Percentiles rank a stretch among this genome's conserved stretches.
phyloP scores from a whole-genome alignment of 2,797 vertebrate genomes.

The Leptoclinus maculatus region DNA sequence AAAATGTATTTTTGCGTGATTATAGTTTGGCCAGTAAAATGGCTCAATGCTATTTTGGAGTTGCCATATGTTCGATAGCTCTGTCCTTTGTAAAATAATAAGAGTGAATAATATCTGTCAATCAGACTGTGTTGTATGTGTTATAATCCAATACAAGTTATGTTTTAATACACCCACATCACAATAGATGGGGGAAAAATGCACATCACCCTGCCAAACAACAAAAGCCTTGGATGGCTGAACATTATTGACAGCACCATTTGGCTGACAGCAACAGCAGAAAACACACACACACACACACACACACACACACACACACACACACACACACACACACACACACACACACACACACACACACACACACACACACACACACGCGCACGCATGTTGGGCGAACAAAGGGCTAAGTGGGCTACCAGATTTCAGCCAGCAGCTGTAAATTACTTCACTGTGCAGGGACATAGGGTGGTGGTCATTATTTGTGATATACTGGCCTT shows the following conservation, averaged over 20 bases:
- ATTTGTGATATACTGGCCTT: conserved; percentile 13
- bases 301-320: background rate
- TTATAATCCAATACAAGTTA: conserved; percentile 42
- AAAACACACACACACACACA: conserved; percentile 2
- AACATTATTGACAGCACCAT: conserved; percentile 73
- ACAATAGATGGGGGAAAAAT: conserved; percentile 32
- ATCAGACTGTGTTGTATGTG: conserved; percentile 22
- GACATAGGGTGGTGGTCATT: conserved; percentile 2
- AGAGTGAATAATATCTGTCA: conserved; percentile 41
- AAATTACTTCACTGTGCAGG: conserved; percentile 48
- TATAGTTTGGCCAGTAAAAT: background rate
- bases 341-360: conserved; percentile 6
- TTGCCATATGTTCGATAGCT: conserved; percentile 10
- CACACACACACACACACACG: conserved; percentile 1
- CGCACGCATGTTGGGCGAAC: conserved; percentile 55
- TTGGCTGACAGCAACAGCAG: conserved; percentile 63
- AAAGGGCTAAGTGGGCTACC: conserved; percentile 71
- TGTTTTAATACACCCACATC: conserved; percentile 38
- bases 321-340: background rate
- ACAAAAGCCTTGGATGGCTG: conserved; percentile 52
- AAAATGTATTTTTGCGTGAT: background rate
- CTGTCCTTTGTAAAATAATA: conserved; percentile 15
- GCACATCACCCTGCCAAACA: conserved; percentile 49
- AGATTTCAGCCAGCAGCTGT: conserved; percentile 73
- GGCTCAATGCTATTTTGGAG: background rate